These are phyloP conservation scores for Strix occidentalis DNA, from an alignment of 2,797 vertebrate species.

Conservation along the genomic window DNA sequence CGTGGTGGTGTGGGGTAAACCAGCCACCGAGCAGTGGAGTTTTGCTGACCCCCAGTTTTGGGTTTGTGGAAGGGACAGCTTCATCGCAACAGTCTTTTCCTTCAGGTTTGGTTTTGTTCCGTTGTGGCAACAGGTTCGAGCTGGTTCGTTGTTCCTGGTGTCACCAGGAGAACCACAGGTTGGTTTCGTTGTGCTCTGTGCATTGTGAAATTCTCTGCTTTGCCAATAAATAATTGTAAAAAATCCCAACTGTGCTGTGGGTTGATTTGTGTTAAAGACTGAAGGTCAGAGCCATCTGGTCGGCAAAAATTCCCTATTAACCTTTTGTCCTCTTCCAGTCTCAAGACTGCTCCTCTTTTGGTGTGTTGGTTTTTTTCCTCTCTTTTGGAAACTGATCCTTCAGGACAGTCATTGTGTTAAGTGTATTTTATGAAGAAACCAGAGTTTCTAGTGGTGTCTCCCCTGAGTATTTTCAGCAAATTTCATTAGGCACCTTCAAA, in stretches of 20 bases:
- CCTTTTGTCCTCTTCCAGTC: conserved; percentile 3
- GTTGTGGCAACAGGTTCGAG: background rate
- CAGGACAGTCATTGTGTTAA: conserved; percentile 47
- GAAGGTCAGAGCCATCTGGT: conserved; percentile 18
- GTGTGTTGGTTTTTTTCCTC: background rate
- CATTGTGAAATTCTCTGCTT: background rate
- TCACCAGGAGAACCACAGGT: background rate
- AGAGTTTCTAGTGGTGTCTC: conserved; percentile 72
- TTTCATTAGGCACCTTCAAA: conserved; percentile 74
- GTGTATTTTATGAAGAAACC: conserved; percentile 38
- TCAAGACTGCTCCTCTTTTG: background rate
- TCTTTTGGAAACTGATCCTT: conserved; percentile 36
- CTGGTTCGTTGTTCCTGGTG: background rate
- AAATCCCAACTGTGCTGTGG: background rate
- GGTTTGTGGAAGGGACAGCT: background rate
- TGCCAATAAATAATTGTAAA: background rate
- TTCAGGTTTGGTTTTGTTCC: background rate
- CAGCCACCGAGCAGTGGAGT: accelerated
- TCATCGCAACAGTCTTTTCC: background rate
- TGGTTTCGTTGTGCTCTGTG: conserved; percentile 49
- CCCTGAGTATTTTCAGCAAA: conserved; percentile 77
- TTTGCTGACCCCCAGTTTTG: background rate
- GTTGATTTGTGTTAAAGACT: background rate
- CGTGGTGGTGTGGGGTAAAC: accelerated
- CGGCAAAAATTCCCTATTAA: background rate